phyloP scores from a whole-genome alignment of 2,113 vertebrate species.

The Sturnus vulgaris region DNA sequence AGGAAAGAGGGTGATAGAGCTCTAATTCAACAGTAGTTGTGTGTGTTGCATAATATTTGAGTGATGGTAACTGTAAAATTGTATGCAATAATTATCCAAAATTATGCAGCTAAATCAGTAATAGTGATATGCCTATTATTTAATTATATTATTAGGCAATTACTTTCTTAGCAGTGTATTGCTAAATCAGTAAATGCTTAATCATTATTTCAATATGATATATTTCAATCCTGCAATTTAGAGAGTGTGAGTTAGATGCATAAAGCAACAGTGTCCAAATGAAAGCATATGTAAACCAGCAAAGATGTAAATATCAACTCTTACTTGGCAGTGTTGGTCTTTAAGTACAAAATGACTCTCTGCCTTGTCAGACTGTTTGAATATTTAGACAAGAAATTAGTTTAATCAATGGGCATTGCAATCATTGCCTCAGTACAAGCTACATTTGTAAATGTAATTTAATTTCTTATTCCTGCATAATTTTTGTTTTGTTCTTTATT shows the following conservation, averaged over 20 bases:
- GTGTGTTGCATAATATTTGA: background rate
- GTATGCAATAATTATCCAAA: background rate
- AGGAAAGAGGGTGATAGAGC: background rate
- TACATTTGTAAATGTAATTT: background rate
- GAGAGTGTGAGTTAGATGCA: background rate
- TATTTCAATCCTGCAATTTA: background rate
- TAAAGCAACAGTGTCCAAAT: background rate
- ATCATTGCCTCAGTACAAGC: background rate
- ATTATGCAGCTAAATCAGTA: background rate
- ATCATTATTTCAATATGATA: background rate
- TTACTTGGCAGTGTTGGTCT: background rate
- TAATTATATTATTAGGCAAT: background rate
- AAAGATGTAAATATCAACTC: background rate
- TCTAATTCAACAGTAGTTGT: background rate
- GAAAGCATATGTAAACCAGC: background rate
- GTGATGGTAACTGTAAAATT: background rate
- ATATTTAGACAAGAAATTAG: background rate
- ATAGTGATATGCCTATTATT: background rate
- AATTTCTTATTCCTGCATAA: background rate
- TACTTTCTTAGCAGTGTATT: background rate
- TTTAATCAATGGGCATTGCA: background rate
- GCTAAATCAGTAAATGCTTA: background rate
- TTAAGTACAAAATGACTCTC: background rate
- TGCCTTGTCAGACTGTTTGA: background rate
- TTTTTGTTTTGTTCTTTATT: background rate